These are phyloP conservation scores for Clytia hemisphaerica DNA, from an alignment of 30 jellyfish, hydroid and myxozoan species.

Conservation along the genomic window DNA sequence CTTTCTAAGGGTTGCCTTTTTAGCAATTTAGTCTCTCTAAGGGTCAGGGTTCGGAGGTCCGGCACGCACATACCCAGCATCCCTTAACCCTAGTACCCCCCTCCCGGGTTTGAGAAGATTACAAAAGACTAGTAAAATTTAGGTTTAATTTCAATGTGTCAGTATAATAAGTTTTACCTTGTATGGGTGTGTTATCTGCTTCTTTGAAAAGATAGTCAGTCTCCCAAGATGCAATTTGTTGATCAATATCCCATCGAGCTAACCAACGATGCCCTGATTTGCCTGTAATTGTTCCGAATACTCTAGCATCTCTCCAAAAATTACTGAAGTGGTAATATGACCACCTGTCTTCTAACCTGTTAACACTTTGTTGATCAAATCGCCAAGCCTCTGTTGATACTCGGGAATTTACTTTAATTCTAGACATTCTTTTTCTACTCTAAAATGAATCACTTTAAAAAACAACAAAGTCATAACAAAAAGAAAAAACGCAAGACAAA, in stretches of 20 bases:
- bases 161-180: no score
- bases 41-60: no score
- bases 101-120: no score
- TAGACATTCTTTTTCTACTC: neutral
- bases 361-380: neutral
- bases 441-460: no score
- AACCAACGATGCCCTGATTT: neutral
- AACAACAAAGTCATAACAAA: no score
- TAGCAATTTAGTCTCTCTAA: no score
- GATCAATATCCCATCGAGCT: constrained; percentile 5
- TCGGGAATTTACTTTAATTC: neutral
- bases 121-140: no score
- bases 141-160: no score
- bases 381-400: constrained; percentile 22
- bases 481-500: no score
- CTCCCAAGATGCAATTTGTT: neutral
- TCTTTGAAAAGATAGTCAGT: constrained; percentile 7
- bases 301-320: constrained; percentile 1
- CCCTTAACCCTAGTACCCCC: no score
- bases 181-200: neutral
- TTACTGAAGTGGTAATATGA: neutral
- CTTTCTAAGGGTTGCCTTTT: no score
- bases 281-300: neutral
- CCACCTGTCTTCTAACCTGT: constrained; percentile 1
- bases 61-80: no score